Conservation (phyloP, 2,113 vertebrate species). For the Morphnarchus princeps region DNA sequence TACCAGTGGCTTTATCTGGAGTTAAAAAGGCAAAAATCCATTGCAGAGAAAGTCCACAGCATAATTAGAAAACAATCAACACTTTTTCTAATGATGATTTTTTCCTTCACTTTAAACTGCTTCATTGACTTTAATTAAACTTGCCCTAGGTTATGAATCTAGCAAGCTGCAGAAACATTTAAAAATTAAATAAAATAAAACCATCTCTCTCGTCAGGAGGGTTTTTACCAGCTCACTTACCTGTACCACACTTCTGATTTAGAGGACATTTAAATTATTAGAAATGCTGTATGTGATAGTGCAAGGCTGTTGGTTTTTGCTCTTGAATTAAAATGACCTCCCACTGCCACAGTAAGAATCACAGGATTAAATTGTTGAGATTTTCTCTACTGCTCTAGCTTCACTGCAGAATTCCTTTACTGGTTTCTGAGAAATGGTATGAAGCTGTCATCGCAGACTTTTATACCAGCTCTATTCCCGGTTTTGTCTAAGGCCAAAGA, state of each 20-base stretch:
- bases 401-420: not conserved
- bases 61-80: constrained; percentile 78
- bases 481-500: not conserved
- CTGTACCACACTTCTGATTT: constrained; percentile 46
- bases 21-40: constrained; percentile 39
- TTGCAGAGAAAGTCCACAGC: constrained; percentile 65
- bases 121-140: constrained; percentile 81
- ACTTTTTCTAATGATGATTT: constrained; percentile 73
- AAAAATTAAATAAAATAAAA: constrained; percentile 52
- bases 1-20: constrained; percentile 51
- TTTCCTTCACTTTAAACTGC: constrained; percentile 77
- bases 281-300: not conserved
- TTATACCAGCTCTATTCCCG: not conserved
- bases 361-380: not conserved
- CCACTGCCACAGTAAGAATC: not conserved
- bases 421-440: not conserved
- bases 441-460: not conserved
- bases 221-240: constrained; percentile 56
- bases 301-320: not conserved
- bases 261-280: constrained; percentile 52
- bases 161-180: constrained; percentile 68
- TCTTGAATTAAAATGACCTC: constrained; percentile 30
- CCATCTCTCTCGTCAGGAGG: constrained; percentile 60
- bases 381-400: not conserved
- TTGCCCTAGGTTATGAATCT: constrained; percentile 74